These are phyloP conservation scores for Ophion ellenae DNA, from an alignment of 2,888 invertebrate genomes.

Conservation along the genomic window DNA sequence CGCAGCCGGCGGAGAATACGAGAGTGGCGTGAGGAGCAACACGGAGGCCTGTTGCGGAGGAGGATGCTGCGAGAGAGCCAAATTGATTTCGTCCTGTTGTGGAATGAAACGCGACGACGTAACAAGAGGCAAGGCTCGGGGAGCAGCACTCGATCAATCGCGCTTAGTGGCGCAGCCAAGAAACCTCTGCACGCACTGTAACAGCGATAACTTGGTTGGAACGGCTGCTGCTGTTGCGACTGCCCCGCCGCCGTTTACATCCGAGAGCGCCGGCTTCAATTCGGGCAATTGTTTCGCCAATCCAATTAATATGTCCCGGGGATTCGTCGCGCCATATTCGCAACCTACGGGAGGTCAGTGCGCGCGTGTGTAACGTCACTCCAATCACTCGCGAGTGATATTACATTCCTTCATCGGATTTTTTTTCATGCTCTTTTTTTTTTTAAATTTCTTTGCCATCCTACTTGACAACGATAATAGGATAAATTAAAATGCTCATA, in stretches of 20 bases:
- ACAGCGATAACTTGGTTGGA: conserved; percentile 9
- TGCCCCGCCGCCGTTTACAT: neutral
- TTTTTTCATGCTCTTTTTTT: too few relatives aligned
- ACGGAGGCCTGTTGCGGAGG: conserved; percentile 68
- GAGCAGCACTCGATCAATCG: conserved; percentile 39
- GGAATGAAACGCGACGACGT: conserved; percentile 34
- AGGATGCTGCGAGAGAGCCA: conserved; percentile 66
- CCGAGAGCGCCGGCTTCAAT: conserved; percentile 38
- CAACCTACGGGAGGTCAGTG: conserved; percentile 41
- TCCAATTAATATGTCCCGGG: conserved; percentile 21
- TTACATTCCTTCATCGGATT: neutral
- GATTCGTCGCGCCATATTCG: neutral
- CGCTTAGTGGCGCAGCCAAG: conserved; percentile 11
- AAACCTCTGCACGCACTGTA: conserved; percentile 27
- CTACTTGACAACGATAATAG: too few relatives aligned
- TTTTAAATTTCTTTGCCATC: too few relatives aligned
- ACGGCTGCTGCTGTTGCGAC: neutral
- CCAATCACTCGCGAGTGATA: neutral
- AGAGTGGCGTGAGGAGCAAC: neutral
- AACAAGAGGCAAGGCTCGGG: conserved; percentile 20
- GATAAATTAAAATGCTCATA: too few relatives aligned
- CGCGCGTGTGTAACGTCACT: neutral
- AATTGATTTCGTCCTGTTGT: conserved; percentile 43
- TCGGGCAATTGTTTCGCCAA: conserved; percentile 10
- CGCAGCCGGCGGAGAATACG: neutral